phyloP scores from a whole-genome alignment of 2,888 invertebrate genomes.

The Cheilosia grossa region DNA sequence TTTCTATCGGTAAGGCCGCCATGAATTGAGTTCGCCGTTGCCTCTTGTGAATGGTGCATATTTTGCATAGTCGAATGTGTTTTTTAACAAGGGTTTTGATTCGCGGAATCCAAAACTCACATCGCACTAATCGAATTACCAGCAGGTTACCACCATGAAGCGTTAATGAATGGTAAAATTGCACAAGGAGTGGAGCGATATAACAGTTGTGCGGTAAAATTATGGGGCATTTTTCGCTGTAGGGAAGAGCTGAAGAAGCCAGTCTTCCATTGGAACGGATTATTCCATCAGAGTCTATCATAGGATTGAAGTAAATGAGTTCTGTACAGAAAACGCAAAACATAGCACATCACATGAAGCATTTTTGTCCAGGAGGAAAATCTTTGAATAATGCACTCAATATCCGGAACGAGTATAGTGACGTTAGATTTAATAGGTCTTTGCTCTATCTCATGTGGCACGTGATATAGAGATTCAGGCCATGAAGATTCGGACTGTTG shows the following conservation, averaged over 20 bases:
- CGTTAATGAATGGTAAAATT: no score
- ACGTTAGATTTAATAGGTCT: no score
- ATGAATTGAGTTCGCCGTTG: not conserved
- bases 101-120: slow-evolving; percentile 16
- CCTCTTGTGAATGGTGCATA: not conserved
- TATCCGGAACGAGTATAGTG: no score
- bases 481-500: not conserved
- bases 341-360: no score
- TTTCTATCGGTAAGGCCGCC: slow-evolving; percentile 2
- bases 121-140: no score
- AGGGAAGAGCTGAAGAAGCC: not conserved
- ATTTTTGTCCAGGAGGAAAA: no score
- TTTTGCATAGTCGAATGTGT: slow-evolving; percentile 8
- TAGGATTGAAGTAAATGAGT: not conserved
- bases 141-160: no score
- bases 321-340: not conserved
- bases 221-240: not conserved
- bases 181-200: no score
- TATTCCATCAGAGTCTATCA: slow-evolving; percentile 1
- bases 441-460: no score
- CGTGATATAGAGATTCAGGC: not conserved
- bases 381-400: no score
- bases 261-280: slow-evolving; percentile 10
- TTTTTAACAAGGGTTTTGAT: slow-evolving; percentile 24
- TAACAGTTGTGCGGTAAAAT: no score